Conservation (phyloP, 2,113 vertebrate genomes). For the Gobio gobio region DNA sequence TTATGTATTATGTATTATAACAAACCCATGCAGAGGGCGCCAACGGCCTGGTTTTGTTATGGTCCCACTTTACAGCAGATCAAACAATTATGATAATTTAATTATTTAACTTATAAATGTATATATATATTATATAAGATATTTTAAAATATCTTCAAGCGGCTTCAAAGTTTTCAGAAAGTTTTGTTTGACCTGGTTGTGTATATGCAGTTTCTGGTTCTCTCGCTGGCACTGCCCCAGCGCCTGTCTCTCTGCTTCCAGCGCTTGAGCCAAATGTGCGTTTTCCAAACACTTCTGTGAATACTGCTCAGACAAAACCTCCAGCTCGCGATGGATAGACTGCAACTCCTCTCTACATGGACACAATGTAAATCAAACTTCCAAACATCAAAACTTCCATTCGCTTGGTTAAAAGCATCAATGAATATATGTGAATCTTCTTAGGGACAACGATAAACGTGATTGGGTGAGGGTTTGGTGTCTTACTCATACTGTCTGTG, state of each 20-base stretch:
- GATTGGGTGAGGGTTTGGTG: not conserved
- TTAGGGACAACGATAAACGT: not conserved
- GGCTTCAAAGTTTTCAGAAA: not conserved
- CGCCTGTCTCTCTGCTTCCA: slow-evolving; percentile 97
- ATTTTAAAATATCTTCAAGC: not conserved
- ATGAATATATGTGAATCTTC: not conserved
- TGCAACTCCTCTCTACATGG: slow-evolving; percentile 90
- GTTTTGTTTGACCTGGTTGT: slow-evolving; percentile 86
- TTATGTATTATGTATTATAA: too few species aligned
- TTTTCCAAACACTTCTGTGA: slow-evolving; percentile 99
- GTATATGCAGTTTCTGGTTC: slow-evolving; percentile 96
- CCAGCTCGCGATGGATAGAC: slow-evolving; percentile 95
- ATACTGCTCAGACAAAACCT: slow-evolving; percentile 97
- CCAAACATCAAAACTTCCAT: not conserved
- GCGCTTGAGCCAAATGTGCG: slow-evolving; percentile 93
- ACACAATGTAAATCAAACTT: slow-evolving; percentile 35
- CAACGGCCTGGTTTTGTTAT: too few species aligned
- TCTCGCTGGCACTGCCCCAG: slow-evolving; percentile 97
- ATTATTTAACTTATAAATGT: too few species aligned
- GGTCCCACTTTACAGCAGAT: too few species aligned
- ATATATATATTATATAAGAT: too few species aligned
- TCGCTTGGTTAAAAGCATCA: not conserved
- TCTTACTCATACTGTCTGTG: slow-evolving; percentile 90
- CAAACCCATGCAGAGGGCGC: too few species aligned
- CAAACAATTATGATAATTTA: too few species aligned